Evolutionary conservation across 35 echinoderm and acorn worm genomes (phyloP).

Genomic region (Acanthaster planci): DNA sequence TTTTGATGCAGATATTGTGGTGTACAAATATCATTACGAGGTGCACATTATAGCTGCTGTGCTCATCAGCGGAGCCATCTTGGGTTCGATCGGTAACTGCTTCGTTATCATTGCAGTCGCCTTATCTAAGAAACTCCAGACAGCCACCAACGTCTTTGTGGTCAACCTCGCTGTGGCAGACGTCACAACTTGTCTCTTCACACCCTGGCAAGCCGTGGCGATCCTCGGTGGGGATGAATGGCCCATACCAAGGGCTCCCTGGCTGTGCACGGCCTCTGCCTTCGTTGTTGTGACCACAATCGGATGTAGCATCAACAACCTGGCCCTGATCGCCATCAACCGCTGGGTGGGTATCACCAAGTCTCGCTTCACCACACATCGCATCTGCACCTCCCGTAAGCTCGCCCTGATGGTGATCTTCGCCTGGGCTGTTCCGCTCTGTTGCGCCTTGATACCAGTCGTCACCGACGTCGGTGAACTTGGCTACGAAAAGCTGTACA

Average conservation of each 20-base stretch:
- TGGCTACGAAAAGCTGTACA: slow-evolving; percentile 38
- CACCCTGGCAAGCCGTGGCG: background rate
- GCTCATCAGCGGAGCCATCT: too few species aligned
- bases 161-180: slow-evolving; percentile 35
- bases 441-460: slow-evolving; percentile 15
- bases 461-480: slow-evolving; percentile 5
- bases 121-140: slow-evolving; percentile 4
- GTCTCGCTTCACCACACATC: background rate
- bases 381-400: slow-evolving; percentile 42
- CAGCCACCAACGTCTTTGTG: slow-evolving; percentile 52
- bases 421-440: slow-evolving; percentile 18
- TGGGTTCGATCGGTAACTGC: too few species aligned
- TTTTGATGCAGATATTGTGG: too few species aligned
- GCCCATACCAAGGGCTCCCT: slow-evolving; percentile 24
- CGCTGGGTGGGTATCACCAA: slow-evolving; percentile 26
- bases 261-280: slow-evolving; percentile 10
- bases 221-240: slow-evolving; percentile 16
- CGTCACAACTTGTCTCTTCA: slow-evolving; percentile 33
- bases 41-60: too few species aligned
- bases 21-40: too few species aligned
- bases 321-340: slow-evolving; percentile 52
- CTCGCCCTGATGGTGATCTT: slow-evolving; percentile 27
- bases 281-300: background rate
- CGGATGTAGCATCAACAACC: slow-evolving; percentile 33
- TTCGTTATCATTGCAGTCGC: too few species aligned